Base-by-base conservation (phyloP, 1,140 invertebrate species). In the Hormaphis cornu region DNA sequence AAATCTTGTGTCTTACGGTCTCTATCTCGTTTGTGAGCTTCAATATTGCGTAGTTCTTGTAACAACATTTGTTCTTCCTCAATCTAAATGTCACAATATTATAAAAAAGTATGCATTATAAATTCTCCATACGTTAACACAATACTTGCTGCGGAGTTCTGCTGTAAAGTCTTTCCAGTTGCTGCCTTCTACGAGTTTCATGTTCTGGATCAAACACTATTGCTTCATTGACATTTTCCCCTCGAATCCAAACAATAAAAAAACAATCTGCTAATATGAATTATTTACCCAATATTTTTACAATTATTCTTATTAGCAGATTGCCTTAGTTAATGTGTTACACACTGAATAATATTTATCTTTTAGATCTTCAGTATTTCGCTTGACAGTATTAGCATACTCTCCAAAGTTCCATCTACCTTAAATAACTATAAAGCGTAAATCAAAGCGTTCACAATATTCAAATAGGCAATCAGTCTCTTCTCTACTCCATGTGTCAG, bases 1-100 rank as follows among this genome's bases (percentile, higher is more conserved):
- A 99, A 80, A 81, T 99, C 96, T 81, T 98, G 95, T 0, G 95
- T 96, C 77, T 98, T 98, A 75, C 93, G 88, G 77, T 98, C 96
- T 52, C 96, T 83, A 78, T 99, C 96, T 75, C 94, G 93, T 78
- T 98, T 98, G 16, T 95, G 82, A 14, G 91, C 87, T 78, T 99
- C 96, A 72, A 99, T 99, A 77, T 97, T 97, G 74, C 95, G 88
- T 72, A 97, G 77, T 80, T 98, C 95, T 42, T 87, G 82, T 12
- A 96, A 77, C 2, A 99, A 80, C 76, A 88, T 89, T 81, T 96
- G 91, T 78, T 99, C 97, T 79, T 99, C 97, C 77, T 98, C 95
- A 69, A 93, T 85, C 88, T 91, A 74, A 56, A 48, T 4, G 46
- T 66, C 10, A 30, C n/a, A 48, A 7, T 20, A 18, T 54, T 26